phyloP scores from a whole-genome alignment of 2,797 vertebrate genomes.

The Diplodus sargus region DNA sequence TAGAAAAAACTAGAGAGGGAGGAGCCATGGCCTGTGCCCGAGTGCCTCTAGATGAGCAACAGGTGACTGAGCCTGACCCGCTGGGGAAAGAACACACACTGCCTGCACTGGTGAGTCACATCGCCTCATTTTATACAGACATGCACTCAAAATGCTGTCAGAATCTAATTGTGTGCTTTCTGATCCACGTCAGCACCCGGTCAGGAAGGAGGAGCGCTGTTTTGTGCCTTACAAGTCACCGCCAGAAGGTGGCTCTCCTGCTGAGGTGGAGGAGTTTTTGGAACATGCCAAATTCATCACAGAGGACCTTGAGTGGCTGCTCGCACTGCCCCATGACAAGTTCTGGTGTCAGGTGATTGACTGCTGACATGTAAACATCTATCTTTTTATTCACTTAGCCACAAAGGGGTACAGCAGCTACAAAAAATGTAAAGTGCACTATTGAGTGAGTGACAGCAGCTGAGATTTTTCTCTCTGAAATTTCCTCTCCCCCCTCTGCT shows the following conservation, averaged over 20 bases:
- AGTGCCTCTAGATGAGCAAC: conserved; percentile 91
- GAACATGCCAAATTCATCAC: conserved; percentile 91
- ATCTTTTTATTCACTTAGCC: background rate
- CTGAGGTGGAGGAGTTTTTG: conserved; percentile 92
- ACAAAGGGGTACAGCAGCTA: background rate
- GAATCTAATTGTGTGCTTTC: background rate
- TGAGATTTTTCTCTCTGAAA: background rate
- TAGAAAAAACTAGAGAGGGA: conserved; percentile 30
- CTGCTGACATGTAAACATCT: background rate
- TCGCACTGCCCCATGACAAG: conserved; percentile 93
- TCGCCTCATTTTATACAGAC: background rate
- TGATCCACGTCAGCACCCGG: conserved; percentile 87
- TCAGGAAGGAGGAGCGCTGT: conserved; percentile 89
- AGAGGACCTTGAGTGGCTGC: conserved; percentile 95
- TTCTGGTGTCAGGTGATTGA: conserved; percentile 97
- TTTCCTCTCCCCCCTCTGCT: background rate
- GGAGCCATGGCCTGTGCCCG: conserved; percentile 76
- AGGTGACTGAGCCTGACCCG: conserved; percentile 85
- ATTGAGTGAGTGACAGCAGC: background rate
- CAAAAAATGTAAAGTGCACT: background rate
- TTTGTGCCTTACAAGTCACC: conserved; percentile 93
- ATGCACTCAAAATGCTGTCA: background rate
- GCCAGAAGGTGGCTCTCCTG: conserved; percentile 84
- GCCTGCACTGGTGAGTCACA: conserved; percentile 89
- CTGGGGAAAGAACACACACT: conserved; percentile 86